Conservation (phyloP, 2,113 vertebrate genomes). For the Sander lucioperca region DNA sequence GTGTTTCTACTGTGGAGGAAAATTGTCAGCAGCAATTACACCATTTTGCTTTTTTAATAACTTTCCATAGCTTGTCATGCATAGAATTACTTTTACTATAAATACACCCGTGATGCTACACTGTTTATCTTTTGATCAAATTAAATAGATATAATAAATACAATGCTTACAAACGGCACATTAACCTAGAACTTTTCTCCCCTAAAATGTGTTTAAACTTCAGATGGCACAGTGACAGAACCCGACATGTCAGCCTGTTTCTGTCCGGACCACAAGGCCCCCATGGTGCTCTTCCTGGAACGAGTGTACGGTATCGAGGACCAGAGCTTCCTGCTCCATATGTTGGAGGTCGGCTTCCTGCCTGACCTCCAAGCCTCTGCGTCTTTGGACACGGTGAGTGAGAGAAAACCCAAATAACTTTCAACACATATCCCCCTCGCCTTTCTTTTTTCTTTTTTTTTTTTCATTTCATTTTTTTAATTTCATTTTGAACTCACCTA, state of each 20-base stretch:
- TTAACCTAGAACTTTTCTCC: background rate
- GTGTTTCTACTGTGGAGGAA: constrained; percentile 3
- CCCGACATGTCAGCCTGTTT: constrained; percentile 96
- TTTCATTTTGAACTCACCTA: background rate
- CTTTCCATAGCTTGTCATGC: background rate
- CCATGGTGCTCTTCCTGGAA: constrained; percentile 98
- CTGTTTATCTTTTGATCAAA: background rate
- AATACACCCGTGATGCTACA: background rate
- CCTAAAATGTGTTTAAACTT: constrained; percentile 23
- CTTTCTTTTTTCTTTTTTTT: too few species aligned
- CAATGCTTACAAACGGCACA: background rate
- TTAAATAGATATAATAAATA: background rate
- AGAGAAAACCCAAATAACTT: background rate
- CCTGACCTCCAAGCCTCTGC: constrained; percentile 94
- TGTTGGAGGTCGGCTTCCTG: constrained; percentile 97
- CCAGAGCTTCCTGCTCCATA: constrained; percentile 94
- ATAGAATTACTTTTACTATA: background rate
- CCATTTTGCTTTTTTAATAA: background rate
- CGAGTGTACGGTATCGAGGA: constrained; percentile 96
- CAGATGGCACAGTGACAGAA: constrained; percentile 94
- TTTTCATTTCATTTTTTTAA: too few species aligned
- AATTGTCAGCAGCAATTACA: background rate
- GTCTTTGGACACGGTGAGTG: constrained; percentile 93
- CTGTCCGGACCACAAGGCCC: constrained; percentile 97
- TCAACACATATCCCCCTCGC: background rate